phyloP scores from a whole-genome alignment of 2,113 vertebrate species.

The Lepidothrix coronata region DNA sequence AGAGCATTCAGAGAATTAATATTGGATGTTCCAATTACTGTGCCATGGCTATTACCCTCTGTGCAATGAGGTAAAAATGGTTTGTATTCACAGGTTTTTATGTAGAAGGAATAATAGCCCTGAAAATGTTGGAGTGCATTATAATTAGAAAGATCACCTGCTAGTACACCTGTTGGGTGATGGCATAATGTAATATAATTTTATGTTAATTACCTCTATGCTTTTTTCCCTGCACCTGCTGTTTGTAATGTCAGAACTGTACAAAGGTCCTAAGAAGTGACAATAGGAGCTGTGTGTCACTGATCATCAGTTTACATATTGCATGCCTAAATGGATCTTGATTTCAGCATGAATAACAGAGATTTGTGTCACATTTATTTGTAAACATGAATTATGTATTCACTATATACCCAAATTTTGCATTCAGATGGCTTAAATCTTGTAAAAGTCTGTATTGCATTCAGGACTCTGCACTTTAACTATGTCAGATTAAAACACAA shows the following conservation, averaged over 20 bases:
- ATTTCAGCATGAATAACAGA: slow-evolving; percentile 21
- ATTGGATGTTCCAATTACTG: slow-evolving; percentile 45
- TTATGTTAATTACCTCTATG: slow-evolving; percentile 59
- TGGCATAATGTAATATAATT: slow-evolving; percentile 68
- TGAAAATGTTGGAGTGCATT: slow-evolving; percentile 36
- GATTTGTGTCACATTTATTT: slow-evolving; percentile 11
- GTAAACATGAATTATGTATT: slow-evolving; percentile 6
- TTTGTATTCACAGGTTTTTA: slow-evolving; percentile 45
- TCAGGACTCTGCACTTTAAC: neutral
- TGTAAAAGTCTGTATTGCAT: neutral
- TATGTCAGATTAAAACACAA: neutral
- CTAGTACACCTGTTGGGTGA: slow-evolving; percentile 73
- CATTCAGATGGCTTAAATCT: neutral
- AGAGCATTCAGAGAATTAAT: slow-evolving; percentile 35
- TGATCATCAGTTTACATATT: slow-evolving; percentile 33
- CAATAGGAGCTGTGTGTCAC: slow-evolving; percentile 29
- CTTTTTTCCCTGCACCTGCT: slow-evolving; percentile 61
- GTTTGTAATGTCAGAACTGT: slow-evolving; percentile 46
- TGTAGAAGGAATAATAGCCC: slow-evolving; percentile 39
- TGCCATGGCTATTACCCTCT: slow-evolving; percentile 27
- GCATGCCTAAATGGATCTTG: slow-evolving; percentile 5
- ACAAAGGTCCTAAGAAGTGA: slow-evolving; percentile 47
- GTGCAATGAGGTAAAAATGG: slow-evolving; percentile 41
- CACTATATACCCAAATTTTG: neutral
- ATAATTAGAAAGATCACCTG: slow-evolving; percentile 72